Evolutionary conservation across 2,797 vertebrate species (phyloP).

Genomic region (Apogon hyalosoma): DNA sequence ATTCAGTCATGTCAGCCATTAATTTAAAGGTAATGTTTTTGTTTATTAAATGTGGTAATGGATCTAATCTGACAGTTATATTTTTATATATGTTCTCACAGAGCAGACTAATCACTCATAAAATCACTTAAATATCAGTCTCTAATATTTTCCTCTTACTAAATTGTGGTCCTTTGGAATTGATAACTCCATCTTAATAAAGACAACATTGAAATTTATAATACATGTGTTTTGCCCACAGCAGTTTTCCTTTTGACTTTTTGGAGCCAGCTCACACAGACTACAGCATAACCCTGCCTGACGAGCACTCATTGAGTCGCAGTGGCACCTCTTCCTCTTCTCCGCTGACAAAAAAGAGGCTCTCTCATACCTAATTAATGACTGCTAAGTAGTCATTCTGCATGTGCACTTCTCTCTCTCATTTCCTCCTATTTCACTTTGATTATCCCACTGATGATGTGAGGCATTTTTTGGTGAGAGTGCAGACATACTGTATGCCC

Average conservation of each 20-base stretch:
- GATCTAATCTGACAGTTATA: too few species aligned
- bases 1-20: too few species aligned
- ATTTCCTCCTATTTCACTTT: conserved; percentile 78
- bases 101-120: background rate
- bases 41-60: too few species aligned
- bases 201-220: background rate
- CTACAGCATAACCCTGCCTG: conserved; percentile 20
- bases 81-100: too few species aligned
- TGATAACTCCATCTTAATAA: background rate
- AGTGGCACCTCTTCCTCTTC: conserved; percentile 48
- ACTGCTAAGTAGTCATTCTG: conserved; percentile 64
- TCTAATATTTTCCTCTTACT: background rate
- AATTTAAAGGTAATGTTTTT: too few species aligned
- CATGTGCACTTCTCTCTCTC: conserved; percentile 57
- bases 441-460: conserved; percentile 77
- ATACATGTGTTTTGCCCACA: conserved; percentile 35
- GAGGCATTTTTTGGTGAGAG: conserved; percentile 55
- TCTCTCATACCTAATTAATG: conserved; percentile 69
- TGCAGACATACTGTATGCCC: conserved; percentile 52
- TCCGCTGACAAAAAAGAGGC: conserved; percentile 51
- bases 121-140: background rate
- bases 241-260: conserved; percentile 14
- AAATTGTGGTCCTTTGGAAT: conserved; percentile 6
- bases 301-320: conserved; percentile 53
- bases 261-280: conserved; percentile 11